These are phyloP conservation scores for Nezara viridula DNA, from an alignment of 2,888 invertebrate genomes.

Conservation along the genomic window DNA sequence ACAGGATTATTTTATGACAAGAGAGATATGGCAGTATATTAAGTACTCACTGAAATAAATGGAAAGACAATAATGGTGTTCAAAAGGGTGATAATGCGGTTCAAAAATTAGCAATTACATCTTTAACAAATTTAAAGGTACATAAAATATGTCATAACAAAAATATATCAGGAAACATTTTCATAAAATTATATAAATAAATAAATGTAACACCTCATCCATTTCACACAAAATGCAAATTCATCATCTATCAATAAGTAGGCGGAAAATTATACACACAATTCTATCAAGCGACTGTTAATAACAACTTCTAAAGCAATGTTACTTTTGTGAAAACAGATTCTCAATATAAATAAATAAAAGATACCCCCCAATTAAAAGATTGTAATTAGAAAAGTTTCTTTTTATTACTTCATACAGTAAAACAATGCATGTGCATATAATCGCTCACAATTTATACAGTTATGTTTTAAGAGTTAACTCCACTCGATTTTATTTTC, in stretches of 20 bases:
- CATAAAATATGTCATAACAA: slow-evolving; percentile 32
- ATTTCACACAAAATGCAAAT: slow-evolving; percentile 44
- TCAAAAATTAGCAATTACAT: slow-evolving; percentile 2
- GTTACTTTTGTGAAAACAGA: slow-evolving; percentile 51
- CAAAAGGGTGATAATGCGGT: background rate
- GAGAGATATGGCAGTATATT: slow-evolving; percentile 54
- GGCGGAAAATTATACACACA: slow-evolving; percentile 54
- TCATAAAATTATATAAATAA: slow-evolving; percentile 21
- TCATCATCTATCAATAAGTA: slow-evolving; percentile 52
- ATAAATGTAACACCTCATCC: slow-evolving; percentile 39
- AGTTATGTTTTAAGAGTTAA: background rate
- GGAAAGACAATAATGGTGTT: slow-evolving; percentile 2
- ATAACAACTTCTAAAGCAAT: slow-evolving; percentile 56
- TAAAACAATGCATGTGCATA: slow-evolving; percentile 45
- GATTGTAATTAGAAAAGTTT: slow-evolving; percentile 10
- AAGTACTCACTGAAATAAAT: slow-evolving; percentile 53
- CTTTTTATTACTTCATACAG: slow-evolving; percentile 25
- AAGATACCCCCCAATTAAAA: slow-evolving; percentile 51
- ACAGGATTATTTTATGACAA: slow-evolving; percentile 39
- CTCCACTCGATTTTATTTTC: background rate
- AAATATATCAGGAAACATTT: slow-evolving; percentile 10
- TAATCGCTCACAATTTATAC: background rate
- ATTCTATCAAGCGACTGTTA: slow-evolving; percentile 55
- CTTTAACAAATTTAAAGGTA: background rate
- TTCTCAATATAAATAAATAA: slow-evolving; percentile 49